Evolutionary conservation across 2,113 vertebrate genomes (phyloP).

Genomic region (Rissa tridactyla): DNA sequence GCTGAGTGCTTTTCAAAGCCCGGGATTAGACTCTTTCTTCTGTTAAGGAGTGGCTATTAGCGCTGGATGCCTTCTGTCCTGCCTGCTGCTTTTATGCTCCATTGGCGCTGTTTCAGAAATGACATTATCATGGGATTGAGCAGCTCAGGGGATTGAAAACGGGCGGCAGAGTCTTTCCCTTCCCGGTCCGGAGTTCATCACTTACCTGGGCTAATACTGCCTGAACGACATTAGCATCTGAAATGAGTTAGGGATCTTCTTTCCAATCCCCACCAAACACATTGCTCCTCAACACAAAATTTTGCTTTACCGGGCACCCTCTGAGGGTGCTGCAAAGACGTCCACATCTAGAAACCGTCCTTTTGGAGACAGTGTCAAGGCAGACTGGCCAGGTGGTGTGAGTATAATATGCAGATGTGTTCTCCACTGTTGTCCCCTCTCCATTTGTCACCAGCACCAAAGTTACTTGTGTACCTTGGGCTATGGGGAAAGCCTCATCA

Average conservation of each 20-base stretch:
- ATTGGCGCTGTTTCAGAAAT: conserved; percentile 50
- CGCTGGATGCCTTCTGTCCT: conserved; percentile 57
- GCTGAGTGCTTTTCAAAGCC: conserved; percentile 48
- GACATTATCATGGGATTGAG: conserved; percentile 55
- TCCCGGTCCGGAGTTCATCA: conserved; percentile 29
- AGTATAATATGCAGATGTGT: background rate
- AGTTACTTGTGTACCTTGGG: background rate
- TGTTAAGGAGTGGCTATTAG: conserved; percentile 53
- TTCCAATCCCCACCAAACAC: background rate
- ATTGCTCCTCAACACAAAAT: background rate
- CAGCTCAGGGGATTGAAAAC: conserved; percentile 16
- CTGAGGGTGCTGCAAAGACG: background rate
- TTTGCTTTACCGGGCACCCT: background rate
- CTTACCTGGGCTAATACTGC: conserved; percentile 5
- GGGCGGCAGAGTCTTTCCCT: background rate
- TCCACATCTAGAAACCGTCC: background rate
- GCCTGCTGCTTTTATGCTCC: conserved; percentile 62
- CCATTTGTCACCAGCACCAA: background rate
- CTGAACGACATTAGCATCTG: conserved; percentile 28
- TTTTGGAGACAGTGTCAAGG: background rate
- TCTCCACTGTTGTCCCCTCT: background rate
- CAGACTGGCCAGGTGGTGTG: background rate
- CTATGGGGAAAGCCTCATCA: background rate
- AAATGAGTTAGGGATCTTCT: background rate
- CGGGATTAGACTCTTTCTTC: conserved; percentile 40